Percentiles rank a stretch among this genome's conserved stretches.
These are phyloP conservation scores for Monarcha castaneiventris DNA, from an alignment of 2,113 vertebrate species.

Conservation along the genomic window DNA sequence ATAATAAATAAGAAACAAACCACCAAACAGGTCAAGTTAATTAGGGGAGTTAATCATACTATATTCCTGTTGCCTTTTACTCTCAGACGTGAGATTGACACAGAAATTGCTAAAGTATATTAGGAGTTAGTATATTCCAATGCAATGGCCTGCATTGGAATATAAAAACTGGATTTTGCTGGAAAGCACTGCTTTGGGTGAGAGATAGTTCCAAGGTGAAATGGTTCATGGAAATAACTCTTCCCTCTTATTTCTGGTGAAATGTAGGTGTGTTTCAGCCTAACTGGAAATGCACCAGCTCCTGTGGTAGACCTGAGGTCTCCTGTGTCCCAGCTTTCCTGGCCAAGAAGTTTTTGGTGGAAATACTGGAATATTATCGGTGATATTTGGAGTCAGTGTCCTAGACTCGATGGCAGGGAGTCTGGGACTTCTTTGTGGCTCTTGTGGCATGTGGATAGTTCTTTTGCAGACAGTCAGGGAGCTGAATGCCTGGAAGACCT, in stretches of 20 bases:
- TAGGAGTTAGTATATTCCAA: too few relatives aligned
- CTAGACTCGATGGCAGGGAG: background rate
- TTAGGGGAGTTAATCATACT: background rate
- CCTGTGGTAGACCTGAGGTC: fast-evolving
- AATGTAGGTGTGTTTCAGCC: background rate
- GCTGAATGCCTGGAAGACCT: background rate
- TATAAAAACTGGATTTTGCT: background rate
- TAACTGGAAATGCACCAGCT: background rate
- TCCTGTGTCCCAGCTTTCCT: background rate
- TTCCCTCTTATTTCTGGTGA: background rate
- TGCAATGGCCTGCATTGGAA: background rate
- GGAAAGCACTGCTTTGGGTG: background rate
- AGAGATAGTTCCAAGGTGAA: background rate
- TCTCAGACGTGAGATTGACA: background rate
- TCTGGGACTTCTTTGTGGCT: background rate
- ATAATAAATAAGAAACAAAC: background rate
- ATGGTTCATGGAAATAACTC: background rate
- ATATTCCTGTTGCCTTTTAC: background rate
- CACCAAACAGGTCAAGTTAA: background rate
- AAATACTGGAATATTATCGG: background rate
- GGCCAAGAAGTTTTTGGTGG: background rate
- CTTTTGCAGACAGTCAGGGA: background rate
- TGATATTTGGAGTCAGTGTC: background rate
- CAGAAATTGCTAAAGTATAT: background rate
- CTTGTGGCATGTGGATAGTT: fast-evolving